Conservation (phyloP, 1,140 invertebrate genomes). For the Ips typographus region DNA sequence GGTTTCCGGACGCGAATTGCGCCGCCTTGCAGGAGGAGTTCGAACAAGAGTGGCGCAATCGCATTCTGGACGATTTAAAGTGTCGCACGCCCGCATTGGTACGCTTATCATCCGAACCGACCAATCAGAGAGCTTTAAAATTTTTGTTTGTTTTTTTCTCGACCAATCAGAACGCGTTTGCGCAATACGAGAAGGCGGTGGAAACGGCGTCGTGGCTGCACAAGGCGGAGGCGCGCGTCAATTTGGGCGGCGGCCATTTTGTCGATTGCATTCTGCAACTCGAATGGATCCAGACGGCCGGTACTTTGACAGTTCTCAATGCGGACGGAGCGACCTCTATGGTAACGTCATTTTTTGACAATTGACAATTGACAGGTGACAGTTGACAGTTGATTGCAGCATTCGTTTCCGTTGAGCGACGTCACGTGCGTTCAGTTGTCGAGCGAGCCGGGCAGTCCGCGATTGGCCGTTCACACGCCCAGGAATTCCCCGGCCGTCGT, state of each 20-base stretch:
- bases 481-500: constrained; percentile 59
- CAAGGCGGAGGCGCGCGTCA: constrained; percentile 71
- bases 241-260: constrained; percentile 61
- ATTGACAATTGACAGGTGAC: not conserved
- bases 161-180: constrained; percentile 37
- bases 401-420: constrained; percentile 66
- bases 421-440: constrained; percentile 72
- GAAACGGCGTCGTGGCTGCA: constrained; percentile 84
- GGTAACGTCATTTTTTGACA: constrained; percentile 52
- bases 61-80: constrained; percentile 71
- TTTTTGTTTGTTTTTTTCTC: too few species aligned
- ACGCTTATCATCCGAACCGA: too few species aligned
- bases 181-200: constrained; percentile 62
- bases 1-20: constrained; percentile 61
- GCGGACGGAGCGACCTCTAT: constrained; percentile 71
- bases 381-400: constrained; percentile 48
- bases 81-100: constrained; percentile 51
- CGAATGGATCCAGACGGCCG: constrained; percentile 74
- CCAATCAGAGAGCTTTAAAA: too few species aligned
- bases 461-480: constrained; percentile 71
- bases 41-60: constrained; percentile 72
- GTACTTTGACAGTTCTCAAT: constrained; percentile 75
- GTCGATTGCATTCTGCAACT: constrained; percentile 78
- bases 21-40: constrained; percentile 63
- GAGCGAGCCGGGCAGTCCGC: constrained; percentile 74